Evolutionary conservation across 2,113 vertebrate species (phyloP).

Genomic region (Lethenteron reissneri): DNA sequence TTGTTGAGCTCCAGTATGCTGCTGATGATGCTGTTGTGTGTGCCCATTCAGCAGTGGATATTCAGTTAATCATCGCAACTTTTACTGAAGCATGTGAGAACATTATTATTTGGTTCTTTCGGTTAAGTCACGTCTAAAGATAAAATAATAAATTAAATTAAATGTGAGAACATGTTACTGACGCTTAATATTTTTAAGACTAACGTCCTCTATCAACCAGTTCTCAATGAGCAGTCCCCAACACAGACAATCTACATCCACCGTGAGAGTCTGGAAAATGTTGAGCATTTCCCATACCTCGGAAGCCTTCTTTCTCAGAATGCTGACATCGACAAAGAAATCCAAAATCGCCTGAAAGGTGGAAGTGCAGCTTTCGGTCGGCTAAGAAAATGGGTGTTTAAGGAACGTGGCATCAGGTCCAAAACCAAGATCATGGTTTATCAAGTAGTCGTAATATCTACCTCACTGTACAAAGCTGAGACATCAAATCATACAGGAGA

Average conservation of each 20-base stretch:
- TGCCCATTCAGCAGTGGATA: no score
- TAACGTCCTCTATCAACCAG: not conserved
- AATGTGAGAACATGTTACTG: not conserved
- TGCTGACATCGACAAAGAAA: not conserved
- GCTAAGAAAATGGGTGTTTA: not conserved
- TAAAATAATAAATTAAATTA: no score
- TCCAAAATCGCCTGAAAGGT: not conserved
- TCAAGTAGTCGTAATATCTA: not conserved
- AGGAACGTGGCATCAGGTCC: not conserved
- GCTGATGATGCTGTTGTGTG: no score
- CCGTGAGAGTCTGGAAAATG: not conserved
- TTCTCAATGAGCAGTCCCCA: slow-evolving; percentile 3
- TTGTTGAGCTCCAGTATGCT: no score
- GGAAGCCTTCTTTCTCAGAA: not conserved
- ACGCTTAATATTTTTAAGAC: not conserved
- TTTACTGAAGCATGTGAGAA: slow-evolving; percentile 1
- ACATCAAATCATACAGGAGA: not conserved
- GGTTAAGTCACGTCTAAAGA: no score
- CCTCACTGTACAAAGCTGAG: not conserved
- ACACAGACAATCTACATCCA: not conserved
- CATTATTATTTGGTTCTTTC: not conserved
- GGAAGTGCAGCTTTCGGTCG: not conserved
- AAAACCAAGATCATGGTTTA: not conserved
- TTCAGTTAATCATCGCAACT: not conserved
- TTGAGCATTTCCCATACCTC: not conserved